phyloP scores from a whole-genome alignment of 2,113 vertebrate species.

The Peucedramus taeniatus region DNA sequence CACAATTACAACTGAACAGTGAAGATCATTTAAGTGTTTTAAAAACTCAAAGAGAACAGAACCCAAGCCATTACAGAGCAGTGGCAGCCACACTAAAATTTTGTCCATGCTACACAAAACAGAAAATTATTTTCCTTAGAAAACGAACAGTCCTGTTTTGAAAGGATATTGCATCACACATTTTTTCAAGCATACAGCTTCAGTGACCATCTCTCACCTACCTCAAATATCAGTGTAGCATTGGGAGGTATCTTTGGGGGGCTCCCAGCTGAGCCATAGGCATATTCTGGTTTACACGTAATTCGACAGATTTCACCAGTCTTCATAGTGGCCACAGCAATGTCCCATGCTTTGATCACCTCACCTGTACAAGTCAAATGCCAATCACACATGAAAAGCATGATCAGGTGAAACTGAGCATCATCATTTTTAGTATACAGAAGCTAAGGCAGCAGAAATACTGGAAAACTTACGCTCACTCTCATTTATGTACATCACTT shows the following conservation, averaged over 20 bases:
- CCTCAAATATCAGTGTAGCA: constrained; percentile 91
- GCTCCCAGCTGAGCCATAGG: constrained; percentile 92
- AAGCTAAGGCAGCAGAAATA: not conserved
- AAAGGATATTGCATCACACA: not conserved
- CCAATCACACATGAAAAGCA: not conserved
- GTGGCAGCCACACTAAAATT: not conserved
- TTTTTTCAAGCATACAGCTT: not conserved
- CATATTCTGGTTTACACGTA: constrained; percentile 92
- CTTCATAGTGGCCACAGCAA: constrained; percentile 93
- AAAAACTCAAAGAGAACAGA: not conserved
- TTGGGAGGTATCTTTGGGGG: constrained; percentile 96
- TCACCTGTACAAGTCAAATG: constrained; percentile 75
- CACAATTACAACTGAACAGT: not conserved
- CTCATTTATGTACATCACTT: not conserved
- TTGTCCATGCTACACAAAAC: not conserved
- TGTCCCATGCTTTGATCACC: constrained; percentile 98
- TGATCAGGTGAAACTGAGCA: not conserved
- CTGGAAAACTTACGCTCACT: not conserved
- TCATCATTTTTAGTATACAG: not conserved
- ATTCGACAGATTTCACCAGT: constrained; percentile 87
- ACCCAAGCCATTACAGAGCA: not conserved
- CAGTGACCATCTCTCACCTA: constrained; percentile 22
- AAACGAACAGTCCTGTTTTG: not conserved
- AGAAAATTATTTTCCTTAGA: not conserved
- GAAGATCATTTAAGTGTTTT: not conserved